Base-by-base conservation (phyloP, 2,113 vertebrate genomes). In the Sminthopsis crassicaudata region DNA sequence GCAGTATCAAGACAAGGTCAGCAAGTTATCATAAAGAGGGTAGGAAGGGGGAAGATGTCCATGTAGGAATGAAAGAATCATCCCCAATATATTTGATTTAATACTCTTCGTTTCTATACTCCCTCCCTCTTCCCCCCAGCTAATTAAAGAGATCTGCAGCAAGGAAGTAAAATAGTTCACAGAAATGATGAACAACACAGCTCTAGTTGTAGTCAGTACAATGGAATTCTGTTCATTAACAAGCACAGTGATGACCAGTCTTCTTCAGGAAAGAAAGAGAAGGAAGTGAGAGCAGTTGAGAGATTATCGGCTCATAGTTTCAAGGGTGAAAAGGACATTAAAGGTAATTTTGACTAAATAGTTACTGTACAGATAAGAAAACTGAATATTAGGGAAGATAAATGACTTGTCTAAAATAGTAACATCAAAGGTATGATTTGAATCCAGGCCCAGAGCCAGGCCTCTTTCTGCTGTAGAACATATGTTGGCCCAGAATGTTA, bases 51-150 rank as follows among this genome's bases (percentile, higher is more conserved):
- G 55, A 93, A 1, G 46, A 96, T 92, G 91, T 90, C 53, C 92
- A 3, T 67, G 95, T 53, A 54, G 91, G 90, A 96, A 96, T 97
- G 96, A 95, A 95, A 94, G 93, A 96, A 98, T 67, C 0, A 51
- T 91, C 96, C 92, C 84, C 84, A 54, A 7, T 46, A 26, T 2
- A 48, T 11, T 91, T 6, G 76, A 42, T 22, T 93, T 94, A 95
- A 67, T 92, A 89, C 84, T 51, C 89, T 89, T 88, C 55, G 8
- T 52, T 91, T 57, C n/a, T 60, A 25, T 57, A 57, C 7, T 46
- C 53, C n/a, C 10, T 89, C 57, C 27, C 53, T 95, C 95, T 7
- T 51, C 10, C 2, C 24, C 16, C 3, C 1, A 90, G 48, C 22
- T 53, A 23, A 92, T 48, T 93, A 97, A 94, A 94, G 22, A 91